phyloP scores from a whole-genome alignment of 2,888 invertebrate species.

The Saturnia pavonia region DNA sequence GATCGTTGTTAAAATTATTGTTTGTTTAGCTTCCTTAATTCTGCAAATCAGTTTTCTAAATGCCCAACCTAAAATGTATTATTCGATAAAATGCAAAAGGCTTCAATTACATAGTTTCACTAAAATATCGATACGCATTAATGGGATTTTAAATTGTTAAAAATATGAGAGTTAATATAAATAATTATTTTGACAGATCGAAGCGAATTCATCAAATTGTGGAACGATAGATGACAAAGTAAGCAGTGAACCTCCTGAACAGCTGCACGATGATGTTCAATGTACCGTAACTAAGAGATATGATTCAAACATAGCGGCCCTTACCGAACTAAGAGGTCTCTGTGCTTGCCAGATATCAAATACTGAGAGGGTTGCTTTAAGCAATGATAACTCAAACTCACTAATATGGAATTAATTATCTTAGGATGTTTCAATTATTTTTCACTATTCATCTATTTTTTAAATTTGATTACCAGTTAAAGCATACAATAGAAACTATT shows the following conservation, averaged over 20 bases:
- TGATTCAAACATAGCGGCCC: not conserved
- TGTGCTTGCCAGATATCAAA: not conserved
- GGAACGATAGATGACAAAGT: not conserved
- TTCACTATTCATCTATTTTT: too few relatives aligned
- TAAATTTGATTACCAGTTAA: too few relatives aligned
- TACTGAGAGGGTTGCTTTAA: not conserved
- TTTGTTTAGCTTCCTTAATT: too few relatives aligned
- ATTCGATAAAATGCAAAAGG: too few relatives aligned
- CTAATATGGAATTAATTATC: not conserved
- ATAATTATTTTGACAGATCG: not conserved
- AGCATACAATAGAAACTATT: too few relatives aligned
- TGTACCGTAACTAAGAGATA: not conserved
- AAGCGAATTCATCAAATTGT: not conserved
- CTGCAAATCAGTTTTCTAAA: not conserved
- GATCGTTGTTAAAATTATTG: too few relatives aligned
- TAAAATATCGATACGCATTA: not conserved
- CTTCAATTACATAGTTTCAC: not conserved
- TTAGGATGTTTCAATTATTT: too few relatives aligned
- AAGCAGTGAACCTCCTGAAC: not conserved
- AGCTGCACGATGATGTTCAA: not conserved
- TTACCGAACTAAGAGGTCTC: not conserved
- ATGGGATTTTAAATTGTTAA: not conserved
- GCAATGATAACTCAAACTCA: not conserved
- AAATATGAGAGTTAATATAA: not conserved
- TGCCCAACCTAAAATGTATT: not conserved